These are phyloP conservation scores for Eupsilia transversa DNA, from an alignment of 2,888 invertebrate species.

Conservation along the genomic window DNA sequence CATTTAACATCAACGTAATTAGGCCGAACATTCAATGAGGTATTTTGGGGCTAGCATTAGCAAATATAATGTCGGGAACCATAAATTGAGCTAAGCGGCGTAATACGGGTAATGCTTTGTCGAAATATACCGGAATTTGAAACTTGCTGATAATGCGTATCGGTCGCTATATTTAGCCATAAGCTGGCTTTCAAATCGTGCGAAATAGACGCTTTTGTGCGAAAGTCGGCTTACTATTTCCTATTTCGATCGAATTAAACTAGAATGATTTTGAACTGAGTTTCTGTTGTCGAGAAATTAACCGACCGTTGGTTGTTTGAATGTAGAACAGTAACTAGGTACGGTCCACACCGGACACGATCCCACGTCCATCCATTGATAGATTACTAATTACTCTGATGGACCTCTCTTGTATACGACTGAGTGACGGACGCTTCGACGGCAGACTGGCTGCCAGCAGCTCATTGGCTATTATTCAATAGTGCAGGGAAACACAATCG, in stretches of 20 bases:
- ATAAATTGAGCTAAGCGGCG: constrained; percentile 43
- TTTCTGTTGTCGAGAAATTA: not conserved
- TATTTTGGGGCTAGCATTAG: constrained; percentile 13
- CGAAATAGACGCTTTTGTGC: constrained; percentile 29
- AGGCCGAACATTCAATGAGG: constrained; percentile 23
- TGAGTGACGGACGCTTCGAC: constrained; percentile 16
- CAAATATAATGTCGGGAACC: constrained; percentile 26
- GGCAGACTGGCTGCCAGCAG: constrained; percentile 6
- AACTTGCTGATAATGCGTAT: constrained; percentile 38
- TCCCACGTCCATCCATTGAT: constrained; percentile 37
- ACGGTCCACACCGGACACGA: constrained; percentile 9
- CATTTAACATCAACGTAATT: constrained; percentile 37
- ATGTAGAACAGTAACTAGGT: constrained; percentile 24
- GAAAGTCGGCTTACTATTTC: constrained; percentile 2
- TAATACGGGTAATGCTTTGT: constrained; percentile 35
- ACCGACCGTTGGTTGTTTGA: constrained; percentile 15
- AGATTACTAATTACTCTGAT: constrained; percentile 56
- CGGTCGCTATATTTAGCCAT: constrained; percentile 10
- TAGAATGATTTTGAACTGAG: not conserved
- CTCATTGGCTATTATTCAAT: constrained; percentile 26
- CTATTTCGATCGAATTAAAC: not conserved
- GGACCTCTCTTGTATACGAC: constrained; percentile 23
- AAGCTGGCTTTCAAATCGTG: constrained; percentile 8
- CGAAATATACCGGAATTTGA: constrained; percentile 31
- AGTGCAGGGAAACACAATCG: not conserved